phyloP scores from a whole-genome alignment of 2,888 invertebrate genomes.

The Loripinus fragilis region DNA sequence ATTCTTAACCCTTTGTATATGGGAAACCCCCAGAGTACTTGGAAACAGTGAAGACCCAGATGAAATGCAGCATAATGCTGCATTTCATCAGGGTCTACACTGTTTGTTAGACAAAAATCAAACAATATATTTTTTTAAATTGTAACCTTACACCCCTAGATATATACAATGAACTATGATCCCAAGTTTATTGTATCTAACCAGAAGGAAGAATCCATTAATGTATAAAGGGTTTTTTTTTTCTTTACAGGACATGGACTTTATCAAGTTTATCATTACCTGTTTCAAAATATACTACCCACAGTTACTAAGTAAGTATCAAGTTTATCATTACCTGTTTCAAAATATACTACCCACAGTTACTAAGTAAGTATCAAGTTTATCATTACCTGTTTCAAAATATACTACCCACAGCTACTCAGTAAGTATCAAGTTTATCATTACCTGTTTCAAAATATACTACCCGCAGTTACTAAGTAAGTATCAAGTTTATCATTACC shows the following conservation, averaged over 20 bases:
- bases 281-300: conserved; percentile 96
- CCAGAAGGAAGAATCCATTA: no score
- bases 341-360: conserved; percentile 93
- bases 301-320: conserved; percentile 83
- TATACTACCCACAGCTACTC: conserved; percentile 90
- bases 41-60: no score
- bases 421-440: conserved; percentile 82
- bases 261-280: conserved; percentile 93
- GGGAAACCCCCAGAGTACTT: no score
- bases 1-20: no score
- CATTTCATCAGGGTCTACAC: no score
- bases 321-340: conserved; percentile 88
- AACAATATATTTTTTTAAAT: no score
- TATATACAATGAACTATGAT: no score
- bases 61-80: no score
- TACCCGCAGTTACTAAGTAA: conserved; percentile 88
- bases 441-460: conserved; percentile 93
- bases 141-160: no score
- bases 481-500: conserved; percentile 46
- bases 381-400: conserved; percentile 91
- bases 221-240: conserved; percentile 26
- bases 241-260: conserved; percentile 90
- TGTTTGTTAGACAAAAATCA: no score
- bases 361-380: conserved; percentile 77
- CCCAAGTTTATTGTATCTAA: no score